A percentile compares a stretch with the other conserved stretches of the same genome.
phyloP scores from a whole-genome alignment of 2,113 vertebrate species.

The Diphyllodes magnificus region DNA sequence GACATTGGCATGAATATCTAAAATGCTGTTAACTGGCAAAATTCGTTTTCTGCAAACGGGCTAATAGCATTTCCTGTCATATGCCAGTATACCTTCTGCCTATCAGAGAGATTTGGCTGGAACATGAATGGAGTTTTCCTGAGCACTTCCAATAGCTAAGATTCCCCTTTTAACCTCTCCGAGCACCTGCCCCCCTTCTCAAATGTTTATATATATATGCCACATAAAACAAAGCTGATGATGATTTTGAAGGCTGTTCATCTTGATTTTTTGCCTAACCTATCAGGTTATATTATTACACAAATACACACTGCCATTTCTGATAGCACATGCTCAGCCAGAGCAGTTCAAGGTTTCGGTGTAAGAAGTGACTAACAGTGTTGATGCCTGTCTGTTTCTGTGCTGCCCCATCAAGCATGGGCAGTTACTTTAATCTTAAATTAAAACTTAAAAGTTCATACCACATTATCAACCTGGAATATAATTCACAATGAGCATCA shows the following conservation, averaged over 20 bases:
- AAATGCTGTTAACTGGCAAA: not conserved
- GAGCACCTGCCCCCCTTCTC: not conserved
- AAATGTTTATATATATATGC: not conserved
- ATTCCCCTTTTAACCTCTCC: not conserved
- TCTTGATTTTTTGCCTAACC: not conserved
- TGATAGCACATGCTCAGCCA: not conserved
- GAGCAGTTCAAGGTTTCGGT: not conserved
- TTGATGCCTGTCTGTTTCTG: not conserved
- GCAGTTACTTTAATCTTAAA: not conserved
- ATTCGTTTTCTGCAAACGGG: fast-evolving
- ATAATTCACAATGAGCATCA: not conserved
- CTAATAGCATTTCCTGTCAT: not conserved
- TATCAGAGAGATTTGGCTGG: not conserved
- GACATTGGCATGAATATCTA: not conserved
- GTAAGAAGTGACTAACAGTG: not conserved
- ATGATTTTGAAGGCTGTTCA: not conserved
- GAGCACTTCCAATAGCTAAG: not conserved
- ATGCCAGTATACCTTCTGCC: not conserved
- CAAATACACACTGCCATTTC: not conserved
- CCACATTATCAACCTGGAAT: not conserved
- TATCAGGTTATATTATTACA: not conserved
- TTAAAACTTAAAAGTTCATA: not conserved
- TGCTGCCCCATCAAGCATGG: not conserved
- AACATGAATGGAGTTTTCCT: not conserved
- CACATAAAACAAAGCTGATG: not conserved